These are phyloP conservation scores for Aspidiotus destructor DNA, from an alignment of 2,888 invertebrate genomes.

Conservation along the genomic window DNA sequence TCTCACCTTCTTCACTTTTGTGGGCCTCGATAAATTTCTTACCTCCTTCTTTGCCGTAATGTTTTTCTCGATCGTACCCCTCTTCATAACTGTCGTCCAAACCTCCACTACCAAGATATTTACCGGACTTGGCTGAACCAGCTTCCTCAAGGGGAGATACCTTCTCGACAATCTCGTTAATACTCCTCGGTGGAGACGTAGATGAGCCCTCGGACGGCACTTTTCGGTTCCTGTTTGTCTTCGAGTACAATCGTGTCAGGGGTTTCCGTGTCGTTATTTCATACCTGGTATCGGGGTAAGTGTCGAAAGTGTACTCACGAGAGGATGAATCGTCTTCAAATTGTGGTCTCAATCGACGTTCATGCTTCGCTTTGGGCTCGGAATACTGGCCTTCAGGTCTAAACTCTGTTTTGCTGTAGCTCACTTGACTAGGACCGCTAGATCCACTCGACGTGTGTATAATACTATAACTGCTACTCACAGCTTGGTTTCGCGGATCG, in stretches of 20 bases:
- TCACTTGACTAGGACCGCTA: conserved; percentile 3
- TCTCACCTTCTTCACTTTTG: conserved; percentile 48
- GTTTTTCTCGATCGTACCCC: conserved; percentile 37
- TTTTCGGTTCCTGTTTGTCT: not conserved
- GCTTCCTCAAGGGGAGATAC: conserved; percentile 2
- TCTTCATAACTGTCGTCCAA: conserved; percentile 33
- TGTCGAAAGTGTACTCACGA: not conserved
- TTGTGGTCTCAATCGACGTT: not conserved
- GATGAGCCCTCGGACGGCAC: not conserved
- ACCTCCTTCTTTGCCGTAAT: conserved; percentile 43
- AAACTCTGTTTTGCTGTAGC: conserved; percentile 5
- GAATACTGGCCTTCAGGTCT: not conserved
- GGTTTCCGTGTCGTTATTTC: not conserved
- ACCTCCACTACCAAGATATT: conserved; percentile 13
- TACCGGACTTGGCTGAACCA: conserved; percentile 28
- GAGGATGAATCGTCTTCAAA: conserved; percentile 4
- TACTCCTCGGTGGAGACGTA: conserved; percentile 24
- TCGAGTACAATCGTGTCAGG: not conserved
- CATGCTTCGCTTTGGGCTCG: not conserved
- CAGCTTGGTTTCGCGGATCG: conserved; percentile 30
- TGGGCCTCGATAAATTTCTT: conserved; percentile 46
- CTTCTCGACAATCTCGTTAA: conserved; percentile 33
- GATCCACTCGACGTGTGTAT: conserved; percentile 34
- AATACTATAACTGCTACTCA: conserved; percentile 34
- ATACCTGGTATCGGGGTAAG: not conserved